Conservation (phyloP, 2,797 vertebrate genomes). For the Diceros bicornis region DNA sequence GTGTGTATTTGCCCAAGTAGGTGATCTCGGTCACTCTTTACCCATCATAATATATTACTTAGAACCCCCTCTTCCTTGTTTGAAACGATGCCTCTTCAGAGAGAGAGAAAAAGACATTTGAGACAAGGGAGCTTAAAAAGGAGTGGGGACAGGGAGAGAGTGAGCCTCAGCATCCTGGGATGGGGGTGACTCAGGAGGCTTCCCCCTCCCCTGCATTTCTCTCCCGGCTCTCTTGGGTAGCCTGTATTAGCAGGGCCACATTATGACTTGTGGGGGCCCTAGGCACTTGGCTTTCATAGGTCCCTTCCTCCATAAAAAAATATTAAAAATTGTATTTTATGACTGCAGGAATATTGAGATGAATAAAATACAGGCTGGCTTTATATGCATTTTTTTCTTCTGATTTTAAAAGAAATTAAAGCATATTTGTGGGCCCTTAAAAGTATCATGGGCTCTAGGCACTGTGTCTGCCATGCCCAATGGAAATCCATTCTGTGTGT, state of each 20-base stretch:
- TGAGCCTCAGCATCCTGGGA: neutral
- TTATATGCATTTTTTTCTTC: conserved; percentile 40
- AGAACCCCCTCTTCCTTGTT: neutral
- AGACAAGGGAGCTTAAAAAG: neutral
- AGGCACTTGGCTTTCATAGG: conserved; percentile 37
- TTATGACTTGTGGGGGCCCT: neutral
- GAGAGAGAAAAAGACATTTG: neutral
- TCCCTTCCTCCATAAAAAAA: conserved; percentile 63
- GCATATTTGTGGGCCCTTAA: neutral
- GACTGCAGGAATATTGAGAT: conserved; percentile 2
- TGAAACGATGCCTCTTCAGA: conserved; percentile 42
- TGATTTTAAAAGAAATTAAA: conserved; percentile 72
- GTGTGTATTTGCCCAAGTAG: neutral
- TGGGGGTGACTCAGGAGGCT: neutral
- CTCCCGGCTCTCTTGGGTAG: neutral
- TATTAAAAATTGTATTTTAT: conserved; percentile 69
- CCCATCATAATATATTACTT: neutral
- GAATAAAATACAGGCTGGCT: conserved; percentile 38
- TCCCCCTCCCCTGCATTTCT: neutral
- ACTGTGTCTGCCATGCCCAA: neutral
- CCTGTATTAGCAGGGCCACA: neutral
- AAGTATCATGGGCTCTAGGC: neutral
- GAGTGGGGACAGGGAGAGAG: too few species aligned
- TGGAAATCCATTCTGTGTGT: neutral
- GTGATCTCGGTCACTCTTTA: neutral